Evolutionary conservation across 2,113 vertebrate genomes (phyloP).

Genomic region (Phoenicopterus ruber): DNA sequence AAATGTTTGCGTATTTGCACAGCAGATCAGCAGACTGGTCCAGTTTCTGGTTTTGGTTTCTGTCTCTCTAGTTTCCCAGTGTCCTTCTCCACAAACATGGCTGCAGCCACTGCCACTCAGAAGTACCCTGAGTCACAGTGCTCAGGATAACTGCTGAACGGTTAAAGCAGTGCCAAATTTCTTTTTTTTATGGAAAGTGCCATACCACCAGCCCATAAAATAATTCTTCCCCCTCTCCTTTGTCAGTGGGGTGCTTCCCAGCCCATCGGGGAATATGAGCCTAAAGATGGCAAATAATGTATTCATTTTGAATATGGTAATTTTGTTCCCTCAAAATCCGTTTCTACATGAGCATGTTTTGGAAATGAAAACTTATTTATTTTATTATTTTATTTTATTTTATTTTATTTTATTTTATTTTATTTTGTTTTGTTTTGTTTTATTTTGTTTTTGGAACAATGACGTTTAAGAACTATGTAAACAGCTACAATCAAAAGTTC

Average conservation of each 20-base stretch:
- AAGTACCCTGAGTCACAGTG: not conserved
- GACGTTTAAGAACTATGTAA: not conserved
- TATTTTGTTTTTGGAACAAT: not conserved
- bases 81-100: not conserved
- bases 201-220: not conserved
- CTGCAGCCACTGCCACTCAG: not conserved
- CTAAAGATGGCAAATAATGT: not conserved
- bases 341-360: not conserved
- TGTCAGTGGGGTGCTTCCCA: not conserved
- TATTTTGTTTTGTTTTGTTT: not conserved
- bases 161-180: not conserved
- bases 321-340: not conserved
- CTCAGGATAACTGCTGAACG: not conserved
- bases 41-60: not conserved
- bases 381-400: not conserved
- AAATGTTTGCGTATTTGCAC: fast-evolving
- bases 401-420: not conserved
- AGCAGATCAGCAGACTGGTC: not conserved
- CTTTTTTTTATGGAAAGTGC: not conserved
- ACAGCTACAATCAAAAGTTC: not conserved
- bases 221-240: not conserved
- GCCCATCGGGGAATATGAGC: not conserved
- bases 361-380: not conserved
- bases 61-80: not conserved
- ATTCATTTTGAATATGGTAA: not conserved